These are phyloP conservation scores for Myripristis jacobus DNA, from an alignment of 2,797 vertebrate genomes.

Conservation along the genomic window DNA sequence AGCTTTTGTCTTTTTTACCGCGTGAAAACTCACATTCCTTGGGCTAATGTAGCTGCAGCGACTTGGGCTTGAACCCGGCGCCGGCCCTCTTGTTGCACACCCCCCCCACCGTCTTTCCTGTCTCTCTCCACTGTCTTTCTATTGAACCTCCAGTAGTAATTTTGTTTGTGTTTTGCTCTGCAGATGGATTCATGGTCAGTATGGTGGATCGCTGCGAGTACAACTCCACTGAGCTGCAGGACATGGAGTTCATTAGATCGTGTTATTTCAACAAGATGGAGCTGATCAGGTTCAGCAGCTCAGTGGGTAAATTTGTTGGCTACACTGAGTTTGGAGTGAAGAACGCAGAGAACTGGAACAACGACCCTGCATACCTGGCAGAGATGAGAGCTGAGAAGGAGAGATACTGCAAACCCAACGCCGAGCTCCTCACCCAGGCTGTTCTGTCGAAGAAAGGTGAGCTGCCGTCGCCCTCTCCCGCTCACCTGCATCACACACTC, in stretches of 20 bases:
- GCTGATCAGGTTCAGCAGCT: not conserved
- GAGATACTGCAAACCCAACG: fast-evolving
- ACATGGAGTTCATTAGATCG: not conserved
- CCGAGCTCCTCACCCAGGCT: too few species aligned
- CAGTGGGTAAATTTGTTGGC: slow-evolving; percentile 37
- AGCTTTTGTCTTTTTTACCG: too few species aligned
- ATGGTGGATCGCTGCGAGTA: fast-evolving
- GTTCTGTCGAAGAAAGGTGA: too few species aligned
- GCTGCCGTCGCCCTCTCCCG: too few species aligned
- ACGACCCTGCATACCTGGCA: fast-evolving
- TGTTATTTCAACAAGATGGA: not conserved
- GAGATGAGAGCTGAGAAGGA: fast-evolving
- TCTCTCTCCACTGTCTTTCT: too few species aligned
- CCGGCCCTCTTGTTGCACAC: too few species aligned
- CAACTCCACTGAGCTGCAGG: slow-evolving; percentile 33
- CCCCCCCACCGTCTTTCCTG: too few species aligned
- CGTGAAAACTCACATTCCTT: too few species aligned
- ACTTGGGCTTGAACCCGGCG: too few species aligned
- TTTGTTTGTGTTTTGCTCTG: not conserved
- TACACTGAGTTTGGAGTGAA: not conserved
- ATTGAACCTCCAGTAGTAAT: not conserved
- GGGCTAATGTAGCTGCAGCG: too few species aligned
- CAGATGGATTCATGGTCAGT: slow-evolving; percentile 2
- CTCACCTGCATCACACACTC: too few species aligned
- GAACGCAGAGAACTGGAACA: fast-evolving